Conservation (phyloP, 2,113 vertebrate species). For the Empidonax traillii region DNA sequence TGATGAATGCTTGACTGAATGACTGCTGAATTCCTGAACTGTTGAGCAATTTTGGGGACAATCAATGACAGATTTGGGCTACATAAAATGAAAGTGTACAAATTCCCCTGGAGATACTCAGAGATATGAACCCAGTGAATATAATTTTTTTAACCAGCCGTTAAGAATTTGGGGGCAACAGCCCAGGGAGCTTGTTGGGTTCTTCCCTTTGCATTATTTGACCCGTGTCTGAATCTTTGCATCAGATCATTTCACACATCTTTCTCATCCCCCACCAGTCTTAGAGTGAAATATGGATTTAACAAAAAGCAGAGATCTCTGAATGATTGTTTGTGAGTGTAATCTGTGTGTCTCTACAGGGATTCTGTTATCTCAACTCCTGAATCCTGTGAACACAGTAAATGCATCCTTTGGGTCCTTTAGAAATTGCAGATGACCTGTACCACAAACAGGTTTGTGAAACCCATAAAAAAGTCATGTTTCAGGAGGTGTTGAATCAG, state of each 20-base stretch:
- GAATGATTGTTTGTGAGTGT: neutral
- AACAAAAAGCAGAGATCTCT: neutral
- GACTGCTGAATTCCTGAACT: conserved; percentile 41
- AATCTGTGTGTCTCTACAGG: too few relatives aligned
- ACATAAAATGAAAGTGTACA: conserved; percentile 20
- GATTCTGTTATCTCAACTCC: neutral
- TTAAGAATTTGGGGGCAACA: neutral
- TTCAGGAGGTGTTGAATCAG: neutral
- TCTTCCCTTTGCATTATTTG: neutral
- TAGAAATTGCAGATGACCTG: neutral
- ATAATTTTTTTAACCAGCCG: neutral
- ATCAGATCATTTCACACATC: neutral
- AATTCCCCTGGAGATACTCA: conserved; percentile 8
- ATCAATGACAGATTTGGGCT: neutral
- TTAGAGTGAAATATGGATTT: neutral
- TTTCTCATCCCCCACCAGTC: neutral
- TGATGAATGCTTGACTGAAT: conserved; percentile 59
- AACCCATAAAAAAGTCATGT: neutral
- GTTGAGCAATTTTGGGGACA: conserved; percentile 40
- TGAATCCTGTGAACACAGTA: neutral
- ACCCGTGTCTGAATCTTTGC: neutral
- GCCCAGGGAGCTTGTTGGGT: neutral
- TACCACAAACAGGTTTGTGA: neutral
- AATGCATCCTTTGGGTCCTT: neutral
- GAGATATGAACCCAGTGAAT: neutral